Evolutionary conservation across 2,113 vertebrate genomes (phyloP).

Genomic region (Campylorhamphus procurvoides): DNA sequence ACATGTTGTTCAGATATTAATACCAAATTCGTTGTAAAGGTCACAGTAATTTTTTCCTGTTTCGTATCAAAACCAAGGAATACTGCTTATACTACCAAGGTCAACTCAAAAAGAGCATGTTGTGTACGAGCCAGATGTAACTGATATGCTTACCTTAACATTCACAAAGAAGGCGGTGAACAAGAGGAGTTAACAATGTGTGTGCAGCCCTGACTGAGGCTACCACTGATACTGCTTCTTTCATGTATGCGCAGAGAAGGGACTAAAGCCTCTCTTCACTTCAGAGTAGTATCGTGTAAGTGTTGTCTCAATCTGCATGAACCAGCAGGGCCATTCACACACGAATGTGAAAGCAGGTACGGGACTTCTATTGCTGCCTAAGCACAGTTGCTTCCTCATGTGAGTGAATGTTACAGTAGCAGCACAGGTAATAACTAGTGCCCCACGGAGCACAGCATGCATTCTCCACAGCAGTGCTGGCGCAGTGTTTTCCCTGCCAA

Average conservation of each 20-base stretch:
- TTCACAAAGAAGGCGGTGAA: background rate
- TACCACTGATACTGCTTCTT: background rate
- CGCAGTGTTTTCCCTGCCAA: background rate
- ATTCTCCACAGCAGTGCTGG: background rate
- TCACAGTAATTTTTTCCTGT: background rate
- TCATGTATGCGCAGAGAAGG: background rate
- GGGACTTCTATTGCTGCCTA: background rate
- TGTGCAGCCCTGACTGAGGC: background rate
- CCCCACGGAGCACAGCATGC: background rate
- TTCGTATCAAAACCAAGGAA: background rate
- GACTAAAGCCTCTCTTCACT: background rate
- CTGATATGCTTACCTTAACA: background rate
- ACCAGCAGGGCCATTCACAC: background rate
- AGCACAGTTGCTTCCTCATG: background rate
- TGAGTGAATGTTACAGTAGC: background rate
- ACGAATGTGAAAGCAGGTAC: fast-evolving
- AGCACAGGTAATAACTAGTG: background rate
- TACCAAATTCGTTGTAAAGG: background rate
- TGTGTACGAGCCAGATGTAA: background rate
- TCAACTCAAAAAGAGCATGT: background rate
- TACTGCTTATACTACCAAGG: background rate
- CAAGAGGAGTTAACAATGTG: background rate
- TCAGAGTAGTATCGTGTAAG: background rate
- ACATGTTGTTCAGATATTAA: background rate
- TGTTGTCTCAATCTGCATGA: background rate